Percentiles rank a stretch among this genome's conserved stretches.
phyloP scores from a whole-genome alignment of 2,888 invertebrate genomes.

The Erynnis tages region DNA sequence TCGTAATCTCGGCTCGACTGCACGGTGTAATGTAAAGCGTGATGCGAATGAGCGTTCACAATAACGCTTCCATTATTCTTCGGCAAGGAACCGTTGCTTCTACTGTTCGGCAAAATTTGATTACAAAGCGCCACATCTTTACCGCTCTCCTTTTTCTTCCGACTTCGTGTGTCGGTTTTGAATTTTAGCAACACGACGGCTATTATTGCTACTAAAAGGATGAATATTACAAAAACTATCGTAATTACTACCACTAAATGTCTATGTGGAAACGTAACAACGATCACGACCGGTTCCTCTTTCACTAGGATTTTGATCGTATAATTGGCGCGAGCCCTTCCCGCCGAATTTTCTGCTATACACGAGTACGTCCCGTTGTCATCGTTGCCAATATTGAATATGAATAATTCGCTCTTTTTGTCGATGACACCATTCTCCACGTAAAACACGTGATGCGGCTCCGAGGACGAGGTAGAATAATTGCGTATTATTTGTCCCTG shows the following conservation, averaged over 20 bases:
- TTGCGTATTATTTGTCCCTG: conserved; percentile 90
- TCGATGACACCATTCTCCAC: conserved; percentile 87
- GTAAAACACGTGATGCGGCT: conserved; percentile 85
- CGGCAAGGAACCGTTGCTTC: conserved; percentile 74
- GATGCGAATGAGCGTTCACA: conserved; percentile 81
- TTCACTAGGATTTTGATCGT: conserved; percentile 89
- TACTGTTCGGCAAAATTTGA: conserved; percentile 72
- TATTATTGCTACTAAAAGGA: conserved; percentile 84
- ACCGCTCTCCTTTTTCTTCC: conserved; percentile 81
- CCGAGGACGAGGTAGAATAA: conserved; percentile 85
- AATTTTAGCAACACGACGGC: conserved; percentile 83
- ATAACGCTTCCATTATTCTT: conserved; percentile 81
- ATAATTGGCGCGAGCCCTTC: conserved; percentile 89
- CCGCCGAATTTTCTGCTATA: conserved; percentile 92
- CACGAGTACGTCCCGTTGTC: conserved; percentile 94
- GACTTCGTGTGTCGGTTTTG: conserved; percentile 71
- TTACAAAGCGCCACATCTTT: conserved; percentile 83
- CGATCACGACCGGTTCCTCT: conserved; percentile 86
- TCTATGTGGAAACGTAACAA: conserved; percentile 86
- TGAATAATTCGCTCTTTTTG: conserved; percentile 89
- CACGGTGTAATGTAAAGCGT: conserved; percentile 77
- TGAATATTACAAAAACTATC: conserved; percentile 83
- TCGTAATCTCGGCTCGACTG: conserved; percentile 81
- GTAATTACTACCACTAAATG: conserved; percentile 86
- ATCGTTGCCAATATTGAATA: conserved; percentile 88